Evolutionary conservation across 2,113 vertebrate genomes (phyloP), one percentile per base, ranked within the genome.

Genomic region (Uropsilus gracilis): DNA sequence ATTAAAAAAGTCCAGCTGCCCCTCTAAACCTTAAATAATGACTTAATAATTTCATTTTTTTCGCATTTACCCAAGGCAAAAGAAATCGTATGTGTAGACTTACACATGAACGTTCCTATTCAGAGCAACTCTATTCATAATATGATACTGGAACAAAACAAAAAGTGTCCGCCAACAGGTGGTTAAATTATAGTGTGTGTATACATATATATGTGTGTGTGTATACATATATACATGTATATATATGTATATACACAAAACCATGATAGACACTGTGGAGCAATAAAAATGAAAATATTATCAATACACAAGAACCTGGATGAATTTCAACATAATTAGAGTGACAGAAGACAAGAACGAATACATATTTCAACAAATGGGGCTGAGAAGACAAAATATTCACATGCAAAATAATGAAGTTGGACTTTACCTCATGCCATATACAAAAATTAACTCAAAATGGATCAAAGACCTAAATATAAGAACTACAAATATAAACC

Each of bases 41-140:
- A 86, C 55, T 22, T n/a, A 85, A n/a, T 26, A 81, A 86, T 86
- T 81, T 37, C 48, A 81, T 42, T 89, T 77, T 77, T 68, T 61
- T 84, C 28, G 61, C 66, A 66, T 68, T 57, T 61, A 69, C 4
- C 34, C 39, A 73, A 63, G 17, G 44, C 30, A 81, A 88, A 72
- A 71, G 32, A 11, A 73, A 78, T n/a, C n/a, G n/a, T n/a, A n/a
- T n/a, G n/a, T n/a, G n/a, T 73, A 93, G 46, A 88, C 82, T 73
- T 66, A 73, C 9, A 46, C 37, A 26, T n/a, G 22, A 63, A 73
- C 55, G 48, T 50, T 50, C 48, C 11, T 12, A 73, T 55, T 68
- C 57, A 73, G 0, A 82, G 46, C 57, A 59, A 16, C 6, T 82
- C 75, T 87, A 75, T 46, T 92, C 48, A 30, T 66, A 85, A 77